Evolutionary conservation across 2,888 invertebrate species (phyloP).

Genomic region (Cabera pusaria): DNA sequence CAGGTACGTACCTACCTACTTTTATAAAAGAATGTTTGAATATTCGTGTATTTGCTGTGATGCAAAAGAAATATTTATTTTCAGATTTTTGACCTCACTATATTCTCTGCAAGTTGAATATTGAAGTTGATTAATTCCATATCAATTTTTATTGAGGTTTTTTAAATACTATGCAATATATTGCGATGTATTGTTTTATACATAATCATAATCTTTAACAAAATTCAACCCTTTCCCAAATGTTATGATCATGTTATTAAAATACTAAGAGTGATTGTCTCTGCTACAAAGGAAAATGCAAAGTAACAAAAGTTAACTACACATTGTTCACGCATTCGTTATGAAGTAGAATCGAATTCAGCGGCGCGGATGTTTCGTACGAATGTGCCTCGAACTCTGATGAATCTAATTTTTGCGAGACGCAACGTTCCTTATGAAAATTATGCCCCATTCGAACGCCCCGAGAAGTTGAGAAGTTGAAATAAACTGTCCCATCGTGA

Average conservation of each 20-base stretch:
- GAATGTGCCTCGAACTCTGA: slow-evolving; percentile 66
- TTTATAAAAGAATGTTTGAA: slow-evolving; percentile 5
- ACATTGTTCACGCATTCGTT: slow-evolving; percentile 67
- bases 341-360: slow-evolving; percentile 67
- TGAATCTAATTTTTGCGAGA: slow-evolving; percentile 77
- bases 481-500: slow-evolving; percentile 80
- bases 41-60: slow-evolving; percentile 8
- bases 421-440: slow-evolving; percentile 75
- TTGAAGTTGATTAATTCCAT: no score
- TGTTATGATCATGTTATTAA: no score
- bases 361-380: slow-evolving; percentile 55
- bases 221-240: no score
- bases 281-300: slow-evolving; percentile 48
- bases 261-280: slow-evolving; percentile 13
- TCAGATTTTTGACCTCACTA: no score
- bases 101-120: no score
- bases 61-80: no score
- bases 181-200: no score
- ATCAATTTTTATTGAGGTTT: no score
- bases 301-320: slow-evolving; percentile 56
- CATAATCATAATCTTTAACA: no score
- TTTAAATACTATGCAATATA: no score
- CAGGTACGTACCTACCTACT: no score
- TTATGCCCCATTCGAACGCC: slow-evolving; percentile 77
- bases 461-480: slow-evolving; percentile 74